Conservation (phyloP, 92 coral and sea anemone genomes). For the Paragorgia papillata region DNA sequence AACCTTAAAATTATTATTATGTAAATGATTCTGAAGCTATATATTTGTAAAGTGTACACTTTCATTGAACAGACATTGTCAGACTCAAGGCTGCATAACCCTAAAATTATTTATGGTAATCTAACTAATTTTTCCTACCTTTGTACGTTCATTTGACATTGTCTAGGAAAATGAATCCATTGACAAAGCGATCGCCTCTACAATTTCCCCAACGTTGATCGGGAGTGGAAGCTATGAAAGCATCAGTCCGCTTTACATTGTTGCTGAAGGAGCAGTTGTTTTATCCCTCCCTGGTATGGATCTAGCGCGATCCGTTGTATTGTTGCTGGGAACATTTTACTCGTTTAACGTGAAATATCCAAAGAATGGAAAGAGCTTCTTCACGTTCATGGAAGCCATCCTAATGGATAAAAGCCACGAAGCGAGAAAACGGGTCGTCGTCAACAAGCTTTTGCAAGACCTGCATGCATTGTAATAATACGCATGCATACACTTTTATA, state of each 20-base stretch:
- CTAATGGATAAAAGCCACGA: conserved; percentile 2
- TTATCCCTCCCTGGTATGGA: background rate
- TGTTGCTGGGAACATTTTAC: conserved; percentile 7
- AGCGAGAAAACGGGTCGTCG: conserved; percentile 10
- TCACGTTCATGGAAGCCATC: conserved; percentile 22
- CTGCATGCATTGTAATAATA: no score
- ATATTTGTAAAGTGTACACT: no score
- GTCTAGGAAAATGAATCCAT: conserved; percentile 16
- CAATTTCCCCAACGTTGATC: conserved; percentile 7
- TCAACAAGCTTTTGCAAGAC: no score
- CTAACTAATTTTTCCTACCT: no score
- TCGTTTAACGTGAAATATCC: conserved; percentile 7
- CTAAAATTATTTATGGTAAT: no score
- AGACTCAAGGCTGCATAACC: no score
- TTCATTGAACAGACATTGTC: no score
- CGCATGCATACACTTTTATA: no score
- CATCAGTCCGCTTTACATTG: conserved; percentile 2
- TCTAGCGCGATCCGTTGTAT: conserved; percentile 8
- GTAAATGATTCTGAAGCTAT: no score
- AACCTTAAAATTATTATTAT: no score
- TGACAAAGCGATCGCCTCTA: background rate
- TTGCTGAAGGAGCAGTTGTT: conserved; percentile 21
- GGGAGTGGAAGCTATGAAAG: conserved; percentile 9
- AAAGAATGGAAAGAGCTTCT: background rate
- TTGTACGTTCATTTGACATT: conserved; percentile 10